These are phyloP conservation scores for Bradypodion ventrale DNA, from an alignment of 2,797 vertebrate species.

Conservation along the genomic window DNA sequence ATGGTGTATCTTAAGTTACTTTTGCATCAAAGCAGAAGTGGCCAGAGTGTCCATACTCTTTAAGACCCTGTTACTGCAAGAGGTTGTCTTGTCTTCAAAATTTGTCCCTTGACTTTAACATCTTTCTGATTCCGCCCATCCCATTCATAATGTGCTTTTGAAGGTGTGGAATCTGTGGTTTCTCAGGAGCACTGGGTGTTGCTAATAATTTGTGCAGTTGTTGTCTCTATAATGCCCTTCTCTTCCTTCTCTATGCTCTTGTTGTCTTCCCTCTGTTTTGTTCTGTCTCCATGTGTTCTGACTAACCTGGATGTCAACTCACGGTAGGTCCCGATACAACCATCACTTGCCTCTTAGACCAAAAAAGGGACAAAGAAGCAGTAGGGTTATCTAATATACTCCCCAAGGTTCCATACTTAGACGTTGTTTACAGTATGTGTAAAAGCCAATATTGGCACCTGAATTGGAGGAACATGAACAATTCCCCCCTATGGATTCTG, in stretches of 20 bases:
- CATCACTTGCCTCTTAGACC: conserved; percentile 6
- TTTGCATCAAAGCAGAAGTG: not conserved
- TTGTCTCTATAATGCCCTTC: conserved; percentile 80
- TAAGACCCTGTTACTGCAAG: not conserved
- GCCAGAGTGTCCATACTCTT: not conserved
- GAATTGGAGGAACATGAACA: not conserved
- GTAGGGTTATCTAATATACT: not conserved
- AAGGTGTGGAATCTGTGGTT: conserved; percentile 63
- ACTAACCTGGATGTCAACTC: conserved; percentile 80
- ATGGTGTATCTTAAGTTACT: not conserved
- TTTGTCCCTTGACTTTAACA: not conserved
- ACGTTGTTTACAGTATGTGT: not conserved
- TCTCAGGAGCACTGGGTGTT: conserved; percentile 64
- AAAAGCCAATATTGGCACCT: not conserved
- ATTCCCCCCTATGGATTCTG: not conserved
- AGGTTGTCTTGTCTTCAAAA: not conserved
- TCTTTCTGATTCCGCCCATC: not conserved
- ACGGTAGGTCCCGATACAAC: conserved; percentile 85
- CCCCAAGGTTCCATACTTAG: not conserved
- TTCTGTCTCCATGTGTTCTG: conserved; percentile 82
- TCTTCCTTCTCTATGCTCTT: conserved; percentile 81
- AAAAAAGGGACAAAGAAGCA: not conserved
- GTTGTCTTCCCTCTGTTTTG: conserved; percentile 59
- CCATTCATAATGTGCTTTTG: not conserved
- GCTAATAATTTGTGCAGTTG: conserved; percentile 64